Conservation (phyloP, 2,888 invertebrate genomes). For the Lucinisca nassula region DNA sequence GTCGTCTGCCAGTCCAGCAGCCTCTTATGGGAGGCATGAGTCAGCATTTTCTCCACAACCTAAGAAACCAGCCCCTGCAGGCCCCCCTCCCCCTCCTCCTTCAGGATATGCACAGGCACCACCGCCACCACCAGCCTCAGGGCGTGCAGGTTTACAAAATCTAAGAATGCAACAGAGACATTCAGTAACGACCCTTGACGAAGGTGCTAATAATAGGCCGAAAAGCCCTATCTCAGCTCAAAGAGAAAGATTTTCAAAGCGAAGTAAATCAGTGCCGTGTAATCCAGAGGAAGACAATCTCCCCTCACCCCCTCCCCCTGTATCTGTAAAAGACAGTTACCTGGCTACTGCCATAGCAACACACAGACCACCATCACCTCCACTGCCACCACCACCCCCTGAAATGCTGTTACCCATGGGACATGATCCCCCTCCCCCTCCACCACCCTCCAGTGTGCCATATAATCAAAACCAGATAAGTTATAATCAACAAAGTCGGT, state of each 20-base stretch:
- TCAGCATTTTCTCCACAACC: slow-evolving; percentile 63
- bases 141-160: not conserved
- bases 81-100: slow-evolving; percentile 66
- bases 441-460: slow-evolving; percentile 53
- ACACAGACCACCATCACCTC: slow-evolving; percentile 74
- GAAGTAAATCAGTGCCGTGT: slow-evolving; percentile 65
- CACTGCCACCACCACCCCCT: slow-evolving; percentile 78
- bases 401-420: slow-evolving; percentile 43
- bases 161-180: slow-evolving; percentile 55
- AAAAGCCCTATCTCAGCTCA: slow-evolving; percentile 30
- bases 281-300: slow-evolving; percentile 52
- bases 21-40: slow-evolving; percentile 64
- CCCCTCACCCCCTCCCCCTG: slow-evolving; percentile 72
- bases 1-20: slow-evolving; percentile 53
- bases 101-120: slow-evolving; percentile 53
- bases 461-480: slow-evolving; percentile 7
- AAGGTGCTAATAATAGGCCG: slow-evolving; percentile 20
- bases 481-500: not conserved
- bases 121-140: slow-evolving; percentile 55
- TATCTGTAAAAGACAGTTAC: slow-evolving; percentile 68
- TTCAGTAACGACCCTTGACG: slow-evolving; percentile 44
- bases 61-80: slow-evolving; percentile 33
- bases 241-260: slow-evolving; percentile 52
- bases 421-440: slow-evolving; percentile 56
- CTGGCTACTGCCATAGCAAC: slow-evolving; percentile 55